These are phyloP conservation scores for Lutjanus campechanus DNA, from an alignment of 2,797 vertebrate species.

Conservation along the genomic window DNA sequence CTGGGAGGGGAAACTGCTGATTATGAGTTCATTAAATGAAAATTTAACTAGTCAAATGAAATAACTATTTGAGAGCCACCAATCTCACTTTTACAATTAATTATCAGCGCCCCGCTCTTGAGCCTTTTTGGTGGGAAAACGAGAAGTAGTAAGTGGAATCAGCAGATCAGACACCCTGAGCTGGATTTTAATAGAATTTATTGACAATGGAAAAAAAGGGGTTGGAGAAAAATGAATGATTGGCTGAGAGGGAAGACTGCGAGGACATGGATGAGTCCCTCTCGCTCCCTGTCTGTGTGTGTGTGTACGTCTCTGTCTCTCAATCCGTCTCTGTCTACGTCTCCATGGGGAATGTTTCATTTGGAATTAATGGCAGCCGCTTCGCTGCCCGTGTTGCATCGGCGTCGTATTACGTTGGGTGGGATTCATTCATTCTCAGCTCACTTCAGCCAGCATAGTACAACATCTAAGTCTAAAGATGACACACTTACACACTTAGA, in stretches of 20 bases:
- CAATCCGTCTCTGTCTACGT: slow-evolving; percentile 35
- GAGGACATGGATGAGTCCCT: slow-evolving; percentile 35
- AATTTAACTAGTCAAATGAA: slow-evolving; percentile 41
- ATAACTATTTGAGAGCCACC: slow-evolving; percentile 48
- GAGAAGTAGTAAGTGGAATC: slow-evolving; percentile 21
- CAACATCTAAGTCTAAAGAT: slow-evolving; percentile 17
- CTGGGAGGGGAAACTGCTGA: slow-evolving; percentile 23
- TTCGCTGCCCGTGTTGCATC: slow-evolving; percentile 39
- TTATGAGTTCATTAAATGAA: slow-evolving; percentile 50
- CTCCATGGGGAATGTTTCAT: slow-evolving; percentile 39
- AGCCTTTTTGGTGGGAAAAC: slow-evolving; percentile 42
- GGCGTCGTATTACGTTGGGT: background rate
- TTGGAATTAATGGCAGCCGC: slow-evolving; percentile 51
- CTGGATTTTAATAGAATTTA: slow-evolving; percentile 53
- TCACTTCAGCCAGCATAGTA: slow-evolving; percentile 5
- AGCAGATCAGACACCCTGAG: slow-evolving; percentile 38
- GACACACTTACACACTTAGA: slow-evolving; percentile 16
- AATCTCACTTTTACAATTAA: slow-evolving; percentile 38
- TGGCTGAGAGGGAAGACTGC: slow-evolving; percentile 9
- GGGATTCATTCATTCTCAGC: slow-evolving; percentile 44
- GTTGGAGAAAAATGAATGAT: slow-evolving; percentile 17
- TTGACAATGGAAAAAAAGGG: slow-evolving; percentile 34
- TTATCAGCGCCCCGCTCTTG: slow-evolving; percentile 10
- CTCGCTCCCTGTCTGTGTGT: slow-evolving; percentile 2
- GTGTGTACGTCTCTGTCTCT: slow-evolving; percentile 8